A percentile compares a stretch with the other conserved stretches of the same genome.
Conservation (phyloP, 2,113 vertebrate species). For the Felis chaus region DNA sequence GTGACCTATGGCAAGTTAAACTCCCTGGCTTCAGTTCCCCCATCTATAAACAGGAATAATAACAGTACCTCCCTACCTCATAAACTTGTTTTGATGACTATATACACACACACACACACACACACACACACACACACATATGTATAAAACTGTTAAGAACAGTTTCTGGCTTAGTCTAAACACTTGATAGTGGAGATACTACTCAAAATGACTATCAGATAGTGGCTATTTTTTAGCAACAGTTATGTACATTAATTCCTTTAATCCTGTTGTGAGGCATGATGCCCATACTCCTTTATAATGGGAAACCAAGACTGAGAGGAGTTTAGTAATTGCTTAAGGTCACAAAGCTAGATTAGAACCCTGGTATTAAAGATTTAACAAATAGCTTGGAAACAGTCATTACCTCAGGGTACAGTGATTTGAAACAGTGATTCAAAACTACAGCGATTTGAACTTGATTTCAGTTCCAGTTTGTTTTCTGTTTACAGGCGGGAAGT, state of each 20-base stretch:
- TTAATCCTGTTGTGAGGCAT: not conserved
- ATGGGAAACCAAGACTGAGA: not conserved
- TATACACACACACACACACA: no score
- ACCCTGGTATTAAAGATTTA: not conserved
- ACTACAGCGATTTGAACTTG: not conserved
- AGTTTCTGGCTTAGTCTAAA: not conserved
- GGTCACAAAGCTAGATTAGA: not conserved
- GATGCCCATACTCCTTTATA: not conserved
- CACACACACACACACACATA: no score
- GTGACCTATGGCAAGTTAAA: not conserved
- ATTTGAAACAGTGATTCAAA: not conserved
- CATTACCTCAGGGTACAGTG: not conserved
- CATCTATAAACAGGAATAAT: not conserved
- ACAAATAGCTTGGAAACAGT: not conserved
- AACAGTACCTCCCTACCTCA: not conserved
- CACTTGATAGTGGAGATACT: not conserved
- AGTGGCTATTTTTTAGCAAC: not conserved
- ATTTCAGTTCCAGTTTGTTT: constrained; percentile 4
- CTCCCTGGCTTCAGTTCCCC: not conserved
- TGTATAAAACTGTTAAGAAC: not conserved
- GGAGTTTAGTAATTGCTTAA: not conserved
- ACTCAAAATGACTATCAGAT: not conserved
- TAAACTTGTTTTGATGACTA: not conserved
- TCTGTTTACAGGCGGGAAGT: constrained; percentile 88
- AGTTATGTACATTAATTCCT: not conserved